Evolutionary conservation across 2,113 vertebrate species (phyloP), one percentile per base, ranked within the genome.

Genomic region (Aspidoscelis tigris): DNA sequence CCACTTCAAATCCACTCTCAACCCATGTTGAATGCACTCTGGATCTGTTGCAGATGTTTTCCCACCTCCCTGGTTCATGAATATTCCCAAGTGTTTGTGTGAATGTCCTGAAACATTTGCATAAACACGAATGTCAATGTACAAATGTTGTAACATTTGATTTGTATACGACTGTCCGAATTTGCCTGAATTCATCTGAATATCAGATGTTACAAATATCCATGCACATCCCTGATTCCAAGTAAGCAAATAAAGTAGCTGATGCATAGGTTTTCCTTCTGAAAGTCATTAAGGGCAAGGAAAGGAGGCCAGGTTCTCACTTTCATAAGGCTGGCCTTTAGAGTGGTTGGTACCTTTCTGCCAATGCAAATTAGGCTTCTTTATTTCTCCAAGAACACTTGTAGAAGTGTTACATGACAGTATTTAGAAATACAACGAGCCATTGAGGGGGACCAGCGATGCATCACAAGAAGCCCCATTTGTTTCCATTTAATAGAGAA

Each of bases 401-500:
- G 65, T 20, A 83, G 89, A 89, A 22, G 80, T 88, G 10, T 88
- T 80, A 61, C 33, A 76, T 82, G 85, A 83, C 83, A 80, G 83
- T 78, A 88, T 92, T 92, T 89, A 85, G 87, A 89, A 93, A 90
- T 87, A 89, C 58, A 89, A 86, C 76, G 80, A 88, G 44, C 41
- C 41, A 87, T 74, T 87, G 80, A 88, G 88, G 84, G 88, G 86
- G 86, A 86, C 90, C 89, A 90, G 88, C 44, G 91, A 92, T 90
- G 88, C 88, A 91, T 89, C 84, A 78, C 83, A 82, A 88, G 87
- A 79, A 91, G 72, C 81, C 73, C 43, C 41, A 75, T 89, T 89
- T 92, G 69, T 91, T 87, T 89, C 76, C 88, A 89, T 92, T 93
- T 93, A 92, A 81, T 70, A 86, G 55, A 84, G 87, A 93, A 94